These are phyloP conservation scores for Eupsittula cactorum DNA, from an alignment of 2,113 vertebrate species.

Conservation along the genomic window DNA sequence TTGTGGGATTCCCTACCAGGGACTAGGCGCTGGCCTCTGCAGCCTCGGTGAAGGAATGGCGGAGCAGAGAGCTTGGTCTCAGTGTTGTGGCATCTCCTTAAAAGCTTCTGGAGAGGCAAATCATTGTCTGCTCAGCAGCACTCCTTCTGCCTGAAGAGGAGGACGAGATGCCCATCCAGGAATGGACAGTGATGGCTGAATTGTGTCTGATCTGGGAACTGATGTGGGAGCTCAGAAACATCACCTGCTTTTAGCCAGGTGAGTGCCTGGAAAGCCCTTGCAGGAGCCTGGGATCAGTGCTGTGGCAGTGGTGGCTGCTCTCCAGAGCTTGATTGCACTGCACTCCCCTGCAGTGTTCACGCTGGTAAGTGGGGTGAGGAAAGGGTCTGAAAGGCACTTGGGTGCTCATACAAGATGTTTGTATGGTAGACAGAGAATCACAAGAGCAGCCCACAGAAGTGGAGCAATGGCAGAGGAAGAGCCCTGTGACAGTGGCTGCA, in stretches of 20 bases:
- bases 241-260: rapidly evolving
- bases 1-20: background rate
- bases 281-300: rapidly evolving
- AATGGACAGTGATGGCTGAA: background rate
- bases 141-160: background rate
- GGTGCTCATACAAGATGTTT: background rate
- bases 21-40: background rate
- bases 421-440: background rate
- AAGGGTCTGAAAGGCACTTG: background rate
- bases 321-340: too few relatives aligned
- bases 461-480: background rate
- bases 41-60: background rate
- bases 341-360: background rate
- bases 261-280: background rate
- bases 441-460: rapidly evolving
- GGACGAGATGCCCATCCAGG: background rate
- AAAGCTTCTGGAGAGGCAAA: background rate
- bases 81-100: background rate
- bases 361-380: background rate
- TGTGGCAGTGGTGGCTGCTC: rapidly evolving
- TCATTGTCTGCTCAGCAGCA: background rate
- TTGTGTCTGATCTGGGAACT: background rate
- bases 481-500: background rate
- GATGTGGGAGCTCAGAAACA: rapidly evolving
- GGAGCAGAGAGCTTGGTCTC: background rate